phyloP scores from a whole-genome alignment of 1,140 invertebrate genomes.

The Rhyzopertha dominica region DNA sequence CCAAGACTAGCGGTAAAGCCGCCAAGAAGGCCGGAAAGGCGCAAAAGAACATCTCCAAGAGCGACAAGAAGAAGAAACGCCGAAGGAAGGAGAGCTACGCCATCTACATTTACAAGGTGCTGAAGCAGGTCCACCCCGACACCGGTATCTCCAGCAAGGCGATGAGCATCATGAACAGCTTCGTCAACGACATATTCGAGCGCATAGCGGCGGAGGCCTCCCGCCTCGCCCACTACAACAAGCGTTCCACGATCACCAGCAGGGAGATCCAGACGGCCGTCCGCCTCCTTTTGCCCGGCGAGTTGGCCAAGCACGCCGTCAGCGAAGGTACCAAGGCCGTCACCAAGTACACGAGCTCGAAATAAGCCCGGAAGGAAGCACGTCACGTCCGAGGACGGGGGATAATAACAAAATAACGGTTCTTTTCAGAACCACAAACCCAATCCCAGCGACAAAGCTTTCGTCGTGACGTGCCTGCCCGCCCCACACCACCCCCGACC shows the following conservation, averaged over 20 bases:
- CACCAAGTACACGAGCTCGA: constrained; percentile 53
- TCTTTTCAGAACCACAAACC: too few species aligned
- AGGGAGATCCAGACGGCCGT: constrained; percentile 54
- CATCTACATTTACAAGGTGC: constrained; percentile 65
- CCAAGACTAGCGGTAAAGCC: too few species aligned
- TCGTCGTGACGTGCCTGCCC: too few species aligned
- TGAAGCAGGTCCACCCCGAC: constrained; percentile 66
- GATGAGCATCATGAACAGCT: constrained; percentile 55
- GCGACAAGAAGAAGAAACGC: constrained; percentile 53
- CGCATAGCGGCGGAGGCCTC: constrained; percentile 65
- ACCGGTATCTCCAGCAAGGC: constrained; percentile 61
- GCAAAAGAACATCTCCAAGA: too few species aligned
- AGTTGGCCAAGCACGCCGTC: constrained; percentile 56
- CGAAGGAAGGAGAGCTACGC: constrained; percentile 63
- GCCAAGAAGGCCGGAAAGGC: too few species aligned
- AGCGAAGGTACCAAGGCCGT: constrained; percentile 58
- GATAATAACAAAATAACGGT: too few species aligned
- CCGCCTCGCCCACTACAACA: constrained; percentile 66
- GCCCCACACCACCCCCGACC: too few species aligned
- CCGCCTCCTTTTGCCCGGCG: constrained; percentile 53
- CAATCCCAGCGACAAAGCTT: too few species aligned
- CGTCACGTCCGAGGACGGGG: too few species aligned
- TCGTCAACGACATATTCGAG: constrained; percentile 60
- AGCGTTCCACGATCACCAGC: constrained; percentile 55
- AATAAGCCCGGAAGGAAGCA: too few species aligned